These are phyloP conservation scores for Xenotilapia leptura DNA, from an alignment of 2,113 vertebrate genomes.

Conservation along the genomic window DNA sequence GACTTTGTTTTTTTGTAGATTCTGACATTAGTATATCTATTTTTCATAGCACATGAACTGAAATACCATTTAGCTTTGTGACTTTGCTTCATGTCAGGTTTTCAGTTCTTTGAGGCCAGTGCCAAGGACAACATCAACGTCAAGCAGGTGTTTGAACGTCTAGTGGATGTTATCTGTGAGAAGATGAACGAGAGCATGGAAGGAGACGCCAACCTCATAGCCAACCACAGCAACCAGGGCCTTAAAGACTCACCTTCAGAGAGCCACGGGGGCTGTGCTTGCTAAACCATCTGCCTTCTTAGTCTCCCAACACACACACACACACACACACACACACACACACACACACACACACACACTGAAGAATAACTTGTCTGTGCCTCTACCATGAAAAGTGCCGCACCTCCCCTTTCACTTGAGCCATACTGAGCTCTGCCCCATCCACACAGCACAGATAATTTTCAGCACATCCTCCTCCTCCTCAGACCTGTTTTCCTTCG, in stretches of 20 bases:
- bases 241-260: slow-evolving; percentile 65
- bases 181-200: slow-evolving; percentile 89
- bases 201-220: slow-evolving; percentile 43
- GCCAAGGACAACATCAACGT: slow-evolving; percentile 90
- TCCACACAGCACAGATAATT: not conserved
- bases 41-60: not conserved
- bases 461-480: not conserved
- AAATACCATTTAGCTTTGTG: not conserved
- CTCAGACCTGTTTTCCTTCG: not conserved
- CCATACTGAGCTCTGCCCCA: not conserved
- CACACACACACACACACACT: not conserved
- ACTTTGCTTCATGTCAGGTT: slow-evolving; percentile 63
- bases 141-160: slow-evolving; percentile 86
- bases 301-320: not conserved
- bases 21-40: not conserved
- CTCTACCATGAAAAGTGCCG: not conserved
- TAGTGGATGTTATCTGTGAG: slow-evolving; percentile 88
- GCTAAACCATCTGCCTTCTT: slow-evolving; percentile 48
- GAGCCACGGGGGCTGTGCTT: slow-evolving; percentile 73
- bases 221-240: slow-evolving; percentile 66
- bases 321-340: not conserved
- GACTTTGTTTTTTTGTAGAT: not conserved
- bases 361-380: slow-evolving; percentile 21
- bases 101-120: slow-evolving; percentile 90
- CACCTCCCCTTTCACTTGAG: not conserved